Conservation (phyloP, 1,140 invertebrate genomes). For the Antheraea pernyi region DNA sequence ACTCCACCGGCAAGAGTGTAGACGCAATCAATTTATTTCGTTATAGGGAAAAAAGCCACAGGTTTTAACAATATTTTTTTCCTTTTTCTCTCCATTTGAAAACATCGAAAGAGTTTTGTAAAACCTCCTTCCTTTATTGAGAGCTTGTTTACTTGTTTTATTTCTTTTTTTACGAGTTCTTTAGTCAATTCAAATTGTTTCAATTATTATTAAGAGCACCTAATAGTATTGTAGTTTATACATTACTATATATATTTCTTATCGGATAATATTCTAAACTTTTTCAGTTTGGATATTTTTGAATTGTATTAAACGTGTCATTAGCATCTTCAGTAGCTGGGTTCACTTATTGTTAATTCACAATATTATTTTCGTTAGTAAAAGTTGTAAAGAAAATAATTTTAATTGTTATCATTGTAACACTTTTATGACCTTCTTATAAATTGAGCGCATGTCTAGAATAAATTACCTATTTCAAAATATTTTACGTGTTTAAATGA, state of each 20-base stretch:
- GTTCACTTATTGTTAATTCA: too few species aligned
- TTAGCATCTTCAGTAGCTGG: too few species aligned
- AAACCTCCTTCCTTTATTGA: neutral
- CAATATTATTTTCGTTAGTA: too few species aligned
- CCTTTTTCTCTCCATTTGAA: constrained; percentile 2
- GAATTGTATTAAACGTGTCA: too few species aligned
- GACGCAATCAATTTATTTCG: constrained; percentile 23
- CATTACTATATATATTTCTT: too few species aligned
- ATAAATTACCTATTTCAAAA: neutral
- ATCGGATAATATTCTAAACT: too few species aligned
- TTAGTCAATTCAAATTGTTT: neutral
- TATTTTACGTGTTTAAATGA: neutral
- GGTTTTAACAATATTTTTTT: constrained; percentile 13
- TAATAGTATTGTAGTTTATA: too few species aligned
- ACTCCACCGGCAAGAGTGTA: constrained; percentile 17
- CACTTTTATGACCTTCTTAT: too few species aligned
- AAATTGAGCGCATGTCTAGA: neutral
- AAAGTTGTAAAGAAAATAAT: too few species aligned
- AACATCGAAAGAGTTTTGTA: constrained; percentile 10
- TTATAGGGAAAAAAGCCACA: constrained; percentile 21
- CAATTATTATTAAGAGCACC: too few species aligned
- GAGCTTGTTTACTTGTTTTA: constrained; percentile 6
- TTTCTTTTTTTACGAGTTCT: neutral
- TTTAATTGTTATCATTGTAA: too few species aligned
- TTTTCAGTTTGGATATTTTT: too few species aligned